A percentile compares a stretch with the other conserved stretches of the same genome.
phyloP scores from a whole-genome alignment of 2,888 invertebrate genomes.

The Caenorhabditis afra region DNA sequence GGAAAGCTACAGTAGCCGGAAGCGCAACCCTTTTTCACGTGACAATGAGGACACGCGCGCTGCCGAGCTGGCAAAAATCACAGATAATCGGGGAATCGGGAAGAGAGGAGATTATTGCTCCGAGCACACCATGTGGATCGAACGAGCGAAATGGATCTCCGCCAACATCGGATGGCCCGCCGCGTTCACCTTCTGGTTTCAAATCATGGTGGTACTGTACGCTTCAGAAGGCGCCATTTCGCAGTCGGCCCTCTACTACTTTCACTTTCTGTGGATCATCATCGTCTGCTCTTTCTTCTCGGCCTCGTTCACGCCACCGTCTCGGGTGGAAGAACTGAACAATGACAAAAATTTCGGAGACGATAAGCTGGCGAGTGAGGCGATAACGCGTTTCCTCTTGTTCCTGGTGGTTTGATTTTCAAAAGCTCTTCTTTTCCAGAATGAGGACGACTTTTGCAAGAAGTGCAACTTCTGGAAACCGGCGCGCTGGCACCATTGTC shows the following conservation, averaged over 20 bases:
- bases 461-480: conserved; percentile 62
- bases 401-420: no score
- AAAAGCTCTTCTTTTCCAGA: neutral
- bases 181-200: conserved; percentile 56
- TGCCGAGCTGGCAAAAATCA: no score
- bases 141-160: conserved; percentile 38
- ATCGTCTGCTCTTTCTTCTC: conserved; percentile 65
- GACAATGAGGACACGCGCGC: no score
- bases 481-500: conserved; percentile 67
- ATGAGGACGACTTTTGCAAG: conserved; percentile 38
- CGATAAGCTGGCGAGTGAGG: neutral
- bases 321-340: neutral
- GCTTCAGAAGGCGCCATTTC: conserved; percentile 25
- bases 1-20: no score
- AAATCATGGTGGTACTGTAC: conserved; percentile 56
- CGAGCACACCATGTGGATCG: conserved; percentile 17
- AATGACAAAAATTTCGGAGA: no score
- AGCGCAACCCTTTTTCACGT: no score
- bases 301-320: conserved; percentile 55
- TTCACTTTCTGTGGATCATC: conserved; percentile 60
- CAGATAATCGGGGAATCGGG: no score
- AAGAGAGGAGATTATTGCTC: neutral
- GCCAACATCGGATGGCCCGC: conserved; percentile 52
- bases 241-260: conserved; percentile 31
- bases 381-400: neutral